A percentile compares a stretch with the other conserved stretches of the same genome.
Evolutionary conservation across 2,888 invertebrate species (phyloP).

Genomic region (Petrophora chlorosata): DNA sequence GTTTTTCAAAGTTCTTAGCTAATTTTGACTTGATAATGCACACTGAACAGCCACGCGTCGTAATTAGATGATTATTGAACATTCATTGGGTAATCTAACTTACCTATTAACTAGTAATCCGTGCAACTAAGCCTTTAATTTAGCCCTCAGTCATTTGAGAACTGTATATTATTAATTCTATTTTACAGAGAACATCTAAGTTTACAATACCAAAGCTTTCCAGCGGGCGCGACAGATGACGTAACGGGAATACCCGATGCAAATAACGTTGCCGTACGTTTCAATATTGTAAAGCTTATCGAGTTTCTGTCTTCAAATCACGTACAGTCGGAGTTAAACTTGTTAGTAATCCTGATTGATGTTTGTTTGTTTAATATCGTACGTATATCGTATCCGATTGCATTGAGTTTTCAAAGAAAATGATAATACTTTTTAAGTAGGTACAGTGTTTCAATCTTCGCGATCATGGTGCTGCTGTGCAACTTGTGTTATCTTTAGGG

Average conservation of each 20-base stretch:
- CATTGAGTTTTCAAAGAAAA: no score
- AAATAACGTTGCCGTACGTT: slow-evolving; percentile 23
- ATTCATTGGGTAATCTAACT: neutral
- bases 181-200: no score
- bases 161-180: slow-evolving; percentile 13
- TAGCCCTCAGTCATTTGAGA: no score
- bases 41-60: neutral
- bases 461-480: no score
- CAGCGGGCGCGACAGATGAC: slow-evolving; percentile 31
- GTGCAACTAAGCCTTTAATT: neutral
- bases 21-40: neutral
- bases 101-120: neutral
- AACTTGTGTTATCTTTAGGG: no score
- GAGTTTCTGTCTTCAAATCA: slow-evolving; percentile 1
- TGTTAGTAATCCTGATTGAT: neutral
- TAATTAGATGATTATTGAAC: neutral
- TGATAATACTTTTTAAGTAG: no score
- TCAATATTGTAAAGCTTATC: slow-evolving; percentile 9
- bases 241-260: slow-evolving; percentile 30
- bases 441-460: no score
- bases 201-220: slow-evolving; percentile 33
- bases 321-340: neutral
- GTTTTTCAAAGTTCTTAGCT: neutral
- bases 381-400: no score
- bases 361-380: neutral